These are phyloP conservation scores for Anthrax anthrax DNA, from an alignment of 2,888 invertebrate genomes.

Conservation along the genomic window DNA sequence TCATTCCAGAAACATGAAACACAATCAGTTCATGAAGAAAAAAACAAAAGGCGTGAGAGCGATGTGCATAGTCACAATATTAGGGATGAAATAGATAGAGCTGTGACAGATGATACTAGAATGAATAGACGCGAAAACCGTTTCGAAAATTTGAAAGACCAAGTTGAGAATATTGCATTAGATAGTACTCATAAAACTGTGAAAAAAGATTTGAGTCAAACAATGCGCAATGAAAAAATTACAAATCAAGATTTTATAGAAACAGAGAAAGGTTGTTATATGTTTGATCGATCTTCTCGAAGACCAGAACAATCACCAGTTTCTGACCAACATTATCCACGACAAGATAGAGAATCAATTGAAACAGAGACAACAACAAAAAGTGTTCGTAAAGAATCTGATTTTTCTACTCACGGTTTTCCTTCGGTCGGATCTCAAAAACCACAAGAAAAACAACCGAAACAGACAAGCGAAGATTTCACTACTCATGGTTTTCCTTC, in stretches of 20 bases:
- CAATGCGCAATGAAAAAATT: constrained; percentile 11
- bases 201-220: constrained; percentile 17
- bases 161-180: constrained; percentile 14
- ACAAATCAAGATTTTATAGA: constrained; percentile 15
- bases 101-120: neutral
- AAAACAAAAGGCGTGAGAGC: neutral
- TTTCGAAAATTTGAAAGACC: constrained; percentile 19
- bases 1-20: neutral
- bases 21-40: neutral
- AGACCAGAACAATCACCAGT: constrained; percentile 6
- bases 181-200: constrained; percentile 11
- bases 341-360: neutral
- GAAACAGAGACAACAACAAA: neutral
- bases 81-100: neutral
- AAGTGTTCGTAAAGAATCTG: neutral
- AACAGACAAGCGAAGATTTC: neutral
- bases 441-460: neutral
- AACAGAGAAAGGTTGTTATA: constrained; percentile 13
- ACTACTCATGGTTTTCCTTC: constrained; percentile 7
- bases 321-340: constrained; percentile 2
- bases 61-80: neutral
- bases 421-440: constrained; percentile 3
- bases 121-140: no score
- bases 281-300: constrained; percentile 9
- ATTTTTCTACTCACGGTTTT: constrained; percentile 6